Evolutionary conservation across 2,113 vertebrate genomes (phyloP), one percentile per base, ranked within the genome.

Genomic region (Melanocharis versteri): DNA sequence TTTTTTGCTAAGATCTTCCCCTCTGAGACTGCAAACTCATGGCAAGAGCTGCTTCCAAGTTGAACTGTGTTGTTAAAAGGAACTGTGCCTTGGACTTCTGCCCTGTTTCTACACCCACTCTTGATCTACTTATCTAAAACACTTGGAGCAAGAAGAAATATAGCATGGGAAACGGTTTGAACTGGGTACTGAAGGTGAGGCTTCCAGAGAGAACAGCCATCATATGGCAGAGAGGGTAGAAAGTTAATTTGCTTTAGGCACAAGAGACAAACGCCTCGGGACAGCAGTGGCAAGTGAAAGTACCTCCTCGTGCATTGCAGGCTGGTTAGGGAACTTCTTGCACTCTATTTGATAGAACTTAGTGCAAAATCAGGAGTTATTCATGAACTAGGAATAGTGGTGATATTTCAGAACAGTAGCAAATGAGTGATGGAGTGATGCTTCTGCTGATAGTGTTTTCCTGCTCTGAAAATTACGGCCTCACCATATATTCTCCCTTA

Each of bases 91-190:
- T 94, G 96, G 92, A 81, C 51, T 92, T 78, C 64, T 96, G 90
- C 96, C 96, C 76, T 83, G 31, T 57, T 92, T 89, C 90, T 90
- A 96, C 94, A 96, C 93, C 92, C 96, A 92, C 80, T 94, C 94
- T 89, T 82, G 60, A 82, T 94, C 83, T 61, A 84, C 69, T 97
- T 87, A 89, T 93, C 86, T 95, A 48, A 92, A 96, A 90, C 80
- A 79, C 69, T 92, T 89, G 60, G 60, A 94, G 65, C 80, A 93
- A 58, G 72, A 89, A 54, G 75, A 90, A 88, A 81, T 57, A 78
- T 1, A 91, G 44, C 56, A 83, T 82, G 80, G 73, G 65, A 81
- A 90, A 76, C 72, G 44, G 48, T 90, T 84, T 62, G 72, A 89
- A 30, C 5, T 35, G 64, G 23, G 64, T 60, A 12, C 13, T 71